A percentile compares a stretch with the other conserved stretches of the same genome.
phyloP scores from a whole-genome alignment of 1,140 invertebrate genomes.

The Hycleus cichorii region DNA sequence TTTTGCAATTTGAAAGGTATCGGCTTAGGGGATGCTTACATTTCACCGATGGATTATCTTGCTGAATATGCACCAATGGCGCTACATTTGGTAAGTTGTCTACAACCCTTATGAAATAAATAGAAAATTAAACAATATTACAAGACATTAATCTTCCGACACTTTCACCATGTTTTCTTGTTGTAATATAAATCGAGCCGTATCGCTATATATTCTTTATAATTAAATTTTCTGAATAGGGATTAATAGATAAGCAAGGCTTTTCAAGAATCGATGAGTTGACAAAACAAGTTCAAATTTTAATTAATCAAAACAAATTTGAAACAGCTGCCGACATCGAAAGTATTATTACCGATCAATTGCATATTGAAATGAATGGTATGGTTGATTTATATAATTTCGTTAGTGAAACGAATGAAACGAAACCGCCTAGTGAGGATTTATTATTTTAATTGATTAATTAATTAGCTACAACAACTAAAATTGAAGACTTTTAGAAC shows the following conservation, averaged over 20 bases:
- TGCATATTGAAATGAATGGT: constrained; percentile 41
- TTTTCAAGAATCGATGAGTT: constrained; percentile 30
- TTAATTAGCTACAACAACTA: not conserved
- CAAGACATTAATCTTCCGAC: not conserved
- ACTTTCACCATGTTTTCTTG: not conserved
- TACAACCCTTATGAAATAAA: not conserved
- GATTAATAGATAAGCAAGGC: constrained; percentile 41
- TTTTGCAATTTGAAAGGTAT: constrained; percentile 55
- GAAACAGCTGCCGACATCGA: constrained; percentile 45
- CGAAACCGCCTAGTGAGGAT: constrained; percentile 20
- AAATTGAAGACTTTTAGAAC: not conserved
- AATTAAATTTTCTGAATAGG: constrained; percentile 31
- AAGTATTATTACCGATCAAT: constrained; percentile 42
- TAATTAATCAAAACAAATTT: constrained; percentile 39
- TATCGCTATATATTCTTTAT: constrained; percentile 13
- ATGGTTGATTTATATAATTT: constrained; percentile 57
- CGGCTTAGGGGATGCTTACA: constrained; percentile 66
- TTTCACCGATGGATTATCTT: constrained; percentile 64
- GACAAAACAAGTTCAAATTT: constrained; percentile 31
- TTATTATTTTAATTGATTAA: not conserved
- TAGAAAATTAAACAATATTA: not conserved
- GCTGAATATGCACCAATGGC: constrained; percentile 59
- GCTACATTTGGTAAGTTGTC: constrained; percentile 48
- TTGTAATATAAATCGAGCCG: not conserved
- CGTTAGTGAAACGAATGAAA: constrained; percentile 35